Conservation (phyloP, 1,140 invertebrate genomes). For the Geopemphigus sp. region DNA sequence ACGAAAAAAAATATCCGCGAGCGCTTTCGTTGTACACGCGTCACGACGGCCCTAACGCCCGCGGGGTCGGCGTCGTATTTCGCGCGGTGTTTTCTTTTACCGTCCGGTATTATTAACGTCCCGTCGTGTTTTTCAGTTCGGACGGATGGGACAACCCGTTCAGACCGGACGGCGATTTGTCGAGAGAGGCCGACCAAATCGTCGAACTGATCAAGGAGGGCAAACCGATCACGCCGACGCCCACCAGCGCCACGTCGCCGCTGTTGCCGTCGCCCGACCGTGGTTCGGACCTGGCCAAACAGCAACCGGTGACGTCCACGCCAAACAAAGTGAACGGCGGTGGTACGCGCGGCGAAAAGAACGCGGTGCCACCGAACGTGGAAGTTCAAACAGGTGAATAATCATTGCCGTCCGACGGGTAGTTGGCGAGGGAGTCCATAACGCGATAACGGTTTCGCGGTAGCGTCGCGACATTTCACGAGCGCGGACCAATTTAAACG, state of each 20-base stretch:
- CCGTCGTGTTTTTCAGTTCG: slow-evolving; percentile 80
- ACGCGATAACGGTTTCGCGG: no score
- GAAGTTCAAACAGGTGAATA: slow-evolving; percentile 50
- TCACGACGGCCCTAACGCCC: no score
- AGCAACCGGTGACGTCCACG: slow-evolving; percentile 54
- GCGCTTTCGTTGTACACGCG: no score
- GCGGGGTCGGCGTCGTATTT: no score
- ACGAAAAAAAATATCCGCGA: no score
- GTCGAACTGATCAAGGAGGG: slow-evolving; percentile 89
- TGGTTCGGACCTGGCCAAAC: slow-evolving; percentile 30
- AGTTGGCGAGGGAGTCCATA: no score
- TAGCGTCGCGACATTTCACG: no score
- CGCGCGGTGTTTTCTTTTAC: not conserved
- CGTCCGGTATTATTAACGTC: no score
- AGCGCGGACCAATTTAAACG: no score
- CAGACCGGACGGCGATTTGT: slow-evolving; percentile 90
- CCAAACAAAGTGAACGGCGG: slow-evolving; percentile 55
- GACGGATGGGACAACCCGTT: slow-evolving; percentile 97
- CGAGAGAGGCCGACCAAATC: slow-evolving; percentile 92
- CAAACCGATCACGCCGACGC: slow-evolving; percentile 75
- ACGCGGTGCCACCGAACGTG: slow-evolving; percentile 52
- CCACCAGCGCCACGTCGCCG: slow-evolving; percentile 55
- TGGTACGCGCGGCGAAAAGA: slow-evolving; percentile 54
- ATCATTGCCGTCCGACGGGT: slow-evolving; percentile 52
- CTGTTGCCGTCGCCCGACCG: slow-evolving; percentile 56